Evolutionary conservation across 2,797 vertebrate species (phyloP).

Genomic region (Pterois miles): DNA sequence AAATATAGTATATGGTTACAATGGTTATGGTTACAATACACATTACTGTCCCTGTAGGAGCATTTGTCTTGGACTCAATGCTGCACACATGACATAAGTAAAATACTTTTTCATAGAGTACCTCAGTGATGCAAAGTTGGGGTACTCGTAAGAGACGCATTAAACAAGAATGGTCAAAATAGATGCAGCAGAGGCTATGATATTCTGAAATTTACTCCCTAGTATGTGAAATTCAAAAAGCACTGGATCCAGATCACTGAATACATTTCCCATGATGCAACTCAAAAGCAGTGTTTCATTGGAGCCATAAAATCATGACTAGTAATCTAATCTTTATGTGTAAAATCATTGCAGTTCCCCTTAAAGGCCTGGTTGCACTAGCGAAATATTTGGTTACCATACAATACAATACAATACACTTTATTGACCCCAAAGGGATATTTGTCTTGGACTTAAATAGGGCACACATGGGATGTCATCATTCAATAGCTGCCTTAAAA

Average conservation of each 20-base stretch:
- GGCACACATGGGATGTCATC: not conserved
- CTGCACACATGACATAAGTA: not conserved
- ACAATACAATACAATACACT: not conserved
- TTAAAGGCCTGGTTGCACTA: too few relatives aligned
- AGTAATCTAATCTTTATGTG: not conserved
- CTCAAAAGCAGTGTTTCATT: not conserved
- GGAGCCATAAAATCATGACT: not conserved
- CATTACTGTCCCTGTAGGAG: not conserved
- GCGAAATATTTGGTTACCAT: too few relatives aligned
- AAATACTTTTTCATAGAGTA: not conserved
- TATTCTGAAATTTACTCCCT: not conserved
- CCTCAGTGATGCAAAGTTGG: not conserved
- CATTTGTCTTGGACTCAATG: not conserved
- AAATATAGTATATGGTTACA: too few relatives aligned
- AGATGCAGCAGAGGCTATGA: not conserved
- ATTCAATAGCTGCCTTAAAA: not conserved
- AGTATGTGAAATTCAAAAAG: not conserved
- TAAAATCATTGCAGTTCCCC: too few relatives aligned
- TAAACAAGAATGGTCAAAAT: not conserved
- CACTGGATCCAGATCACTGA: too few relatives aligned
- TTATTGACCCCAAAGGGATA: not conserved
- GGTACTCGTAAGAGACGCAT: not conserved
- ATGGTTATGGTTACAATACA: not conserved
- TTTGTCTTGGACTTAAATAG: not conserved
- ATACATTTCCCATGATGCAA: slow-evolving; percentile 2